A percentile compares a stretch with the other conserved stretches of the same genome.
Conservation (phyloP, 35 echinoderm and acorn worm genomes). For the Strongylocentrotus purpuratus region DNA sequence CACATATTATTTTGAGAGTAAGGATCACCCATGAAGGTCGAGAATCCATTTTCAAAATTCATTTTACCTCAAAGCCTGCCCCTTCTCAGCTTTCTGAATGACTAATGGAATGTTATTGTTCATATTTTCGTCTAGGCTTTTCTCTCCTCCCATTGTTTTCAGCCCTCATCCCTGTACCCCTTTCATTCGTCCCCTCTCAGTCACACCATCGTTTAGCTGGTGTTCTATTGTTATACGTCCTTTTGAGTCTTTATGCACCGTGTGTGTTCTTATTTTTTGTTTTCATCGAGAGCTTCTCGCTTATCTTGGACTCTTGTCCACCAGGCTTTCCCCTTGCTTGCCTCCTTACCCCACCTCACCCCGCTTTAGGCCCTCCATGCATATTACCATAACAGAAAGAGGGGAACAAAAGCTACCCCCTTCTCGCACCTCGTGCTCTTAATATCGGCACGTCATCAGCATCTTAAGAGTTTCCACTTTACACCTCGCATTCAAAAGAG, state of each 20-base stretch:
- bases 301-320: conserved; percentile 31
- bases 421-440: conserved; percentile 3
- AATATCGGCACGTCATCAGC: not conserved
- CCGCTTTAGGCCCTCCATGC: conserved; percentile 31
- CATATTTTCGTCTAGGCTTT: not conserved
- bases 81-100: not conserved
- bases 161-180: not conserved
- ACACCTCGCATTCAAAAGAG: not conserved
- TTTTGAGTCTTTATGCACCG: not conserved
- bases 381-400: conserved; percentile 25
- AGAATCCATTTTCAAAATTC: not conserved
- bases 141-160: not conserved
- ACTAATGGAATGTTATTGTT: conserved; percentile 13
- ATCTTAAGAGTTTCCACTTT: conserved; percentile 35
- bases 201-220: not conserved
- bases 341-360: not conserved
- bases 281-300: conserved; percentile 28
- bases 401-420: conserved; percentile 17
- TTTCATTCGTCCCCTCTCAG: not conserved
- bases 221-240: conserved; percentile 7
- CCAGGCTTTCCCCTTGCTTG: not conserved
- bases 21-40: not conserved
- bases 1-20: not conserved
- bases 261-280: conserved; percentile 51
- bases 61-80: not conserved